Base-by-base conservation (phyloP, 1,140 invertebrate genomes). In the Nebria ingens region DNA sequence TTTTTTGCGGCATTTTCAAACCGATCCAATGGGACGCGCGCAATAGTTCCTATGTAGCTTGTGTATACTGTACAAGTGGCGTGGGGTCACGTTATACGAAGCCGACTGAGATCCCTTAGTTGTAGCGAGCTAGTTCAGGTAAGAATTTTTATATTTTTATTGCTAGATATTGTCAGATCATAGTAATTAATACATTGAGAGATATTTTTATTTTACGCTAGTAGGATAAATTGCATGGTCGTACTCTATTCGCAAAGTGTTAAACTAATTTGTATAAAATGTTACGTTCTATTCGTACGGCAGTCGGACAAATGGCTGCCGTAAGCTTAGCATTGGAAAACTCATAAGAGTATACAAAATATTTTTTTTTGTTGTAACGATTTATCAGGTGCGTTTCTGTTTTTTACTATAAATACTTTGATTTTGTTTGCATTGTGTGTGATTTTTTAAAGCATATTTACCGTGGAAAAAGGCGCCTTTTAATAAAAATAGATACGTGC, bases 1-100 rank as follows among this genome's bases (percentile, higher is more conserved):
- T 65, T 76, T 74, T 75, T 73, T 76, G 78, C 79, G 80, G 73
- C 71, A 75, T 73, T 75, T 80, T 77, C 71, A 67, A 79, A 79
- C 70, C 69, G 65, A 64, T 64, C 80, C 79, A 81, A 81, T 80
- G 62, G 62, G 53, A 59, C 62, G 60, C 53, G 53, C 53, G 62
- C 68, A 68, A 71, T 73, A 75, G 72, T 70, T 71, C 69, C 70
- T 71, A 65, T 68, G 72, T 67, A 68, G 71, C 71, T 74, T 70
- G 69, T 74, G 71, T 74, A 73, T 73, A 69, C 70, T 69, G 74
- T 73, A 73, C 71, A 75, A 78, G 76, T 80, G 74, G 78, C 78
- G 78, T 79, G 77, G 77, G 77, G 75, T 76, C 73, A 69, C 66
- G 69, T 62, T 74, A 74, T 77, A 78, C 76, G 74, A 78, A 78